Percentiles rank a stretch among this genome's conserved stretches.
Evolutionary conservation across 2,113 vertebrate genomes (phyloP).

Genomic region (Zapus hudsonius): DNA sequence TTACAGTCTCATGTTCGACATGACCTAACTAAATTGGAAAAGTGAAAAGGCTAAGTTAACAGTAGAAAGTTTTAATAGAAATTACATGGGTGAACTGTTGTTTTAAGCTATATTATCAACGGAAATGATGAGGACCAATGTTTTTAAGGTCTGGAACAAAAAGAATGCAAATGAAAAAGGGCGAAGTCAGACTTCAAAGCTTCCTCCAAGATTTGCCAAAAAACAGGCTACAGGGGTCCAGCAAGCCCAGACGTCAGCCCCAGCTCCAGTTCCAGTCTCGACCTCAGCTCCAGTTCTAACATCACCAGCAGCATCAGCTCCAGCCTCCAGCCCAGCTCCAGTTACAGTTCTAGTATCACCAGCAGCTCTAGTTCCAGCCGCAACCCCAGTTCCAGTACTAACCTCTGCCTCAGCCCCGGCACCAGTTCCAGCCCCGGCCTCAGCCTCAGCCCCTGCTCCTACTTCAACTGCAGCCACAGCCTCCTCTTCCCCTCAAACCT

Average conservation of each 20-base stretch:
- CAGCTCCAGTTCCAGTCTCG: neutral
- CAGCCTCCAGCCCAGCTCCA: neutral
- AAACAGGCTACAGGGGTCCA: conserved; percentile 88
- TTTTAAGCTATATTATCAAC: conserved; percentile 16
- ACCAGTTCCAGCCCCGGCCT: neutral
- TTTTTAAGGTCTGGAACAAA: conserved; percentile 94
- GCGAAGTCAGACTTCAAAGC: conserved; percentile 93
- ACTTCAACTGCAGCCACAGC: neutral
- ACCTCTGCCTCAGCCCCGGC: neutral
- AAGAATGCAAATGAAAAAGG: conserved; percentile 94
- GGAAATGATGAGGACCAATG: neutral
- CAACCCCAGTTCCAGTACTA: neutral
- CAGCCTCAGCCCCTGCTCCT: neutral
- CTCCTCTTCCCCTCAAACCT: neutral
- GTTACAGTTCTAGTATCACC: conserved; percentile 33
- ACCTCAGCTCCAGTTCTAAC: neutral
- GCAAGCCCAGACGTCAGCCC: conserved; percentile 82
- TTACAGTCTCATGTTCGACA: neutral
- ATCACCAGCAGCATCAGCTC: conserved; percentile 64
- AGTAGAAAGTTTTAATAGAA: neutral
- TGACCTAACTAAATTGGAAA: neutral
- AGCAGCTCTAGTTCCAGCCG: neutral
- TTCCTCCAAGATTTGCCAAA: conserved; percentile 98
- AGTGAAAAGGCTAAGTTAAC: conserved; percentile 14
- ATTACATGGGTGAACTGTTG: neutral